These are phyloP conservation scores for Oeneis ivallda DNA, from an alignment of 2,888 invertebrate genomes.

Conservation along the genomic window DNA sequence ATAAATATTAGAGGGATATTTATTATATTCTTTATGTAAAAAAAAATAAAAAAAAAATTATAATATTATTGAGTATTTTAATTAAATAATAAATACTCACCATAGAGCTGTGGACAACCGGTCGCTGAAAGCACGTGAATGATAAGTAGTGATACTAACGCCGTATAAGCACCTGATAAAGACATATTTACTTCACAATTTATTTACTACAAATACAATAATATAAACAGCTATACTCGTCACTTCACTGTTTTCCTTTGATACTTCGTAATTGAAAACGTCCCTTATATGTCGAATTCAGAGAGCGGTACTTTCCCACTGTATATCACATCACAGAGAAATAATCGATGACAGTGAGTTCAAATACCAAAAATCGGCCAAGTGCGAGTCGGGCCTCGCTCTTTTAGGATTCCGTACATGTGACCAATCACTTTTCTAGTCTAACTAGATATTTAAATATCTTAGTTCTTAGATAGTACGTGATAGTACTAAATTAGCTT, in stretches of 20 bases:
- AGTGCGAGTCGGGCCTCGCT: no score
- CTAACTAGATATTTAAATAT: no score
- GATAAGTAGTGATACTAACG: slow-evolving; percentile 9
- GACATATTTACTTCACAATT: slow-evolving; percentile 21
- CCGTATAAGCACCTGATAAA: slow-evolving; percentile 11
- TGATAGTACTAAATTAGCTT: no score
- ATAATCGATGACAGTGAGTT: neutral
- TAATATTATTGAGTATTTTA: neutral
- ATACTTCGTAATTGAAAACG: neutral
- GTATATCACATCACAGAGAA: neutral
- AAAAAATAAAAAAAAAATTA: no score
- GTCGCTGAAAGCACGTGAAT: neutral
- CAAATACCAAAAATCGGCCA: neutral
- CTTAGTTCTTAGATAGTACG: no score
- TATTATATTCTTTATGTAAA: no score
- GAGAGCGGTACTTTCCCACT: slow-evolving; percentile 33
- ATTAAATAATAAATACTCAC: slow-evolving; percentile 17
- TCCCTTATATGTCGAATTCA: slow-evolving; percentile 23
- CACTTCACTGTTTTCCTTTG: slow-evolving; percentile 17
- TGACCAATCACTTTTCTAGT: no score
- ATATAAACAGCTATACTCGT: neutral
- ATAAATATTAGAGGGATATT: no score
- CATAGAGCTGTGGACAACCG: slow-evolving; percentile 13
- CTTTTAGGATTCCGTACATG: no score
- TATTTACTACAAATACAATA: slow-evolving; percentile 3